Evolutionary conservation across 2,888 invertebrate genomes (phyloP).

Genomic region (Tethea ocularis): DNA sequence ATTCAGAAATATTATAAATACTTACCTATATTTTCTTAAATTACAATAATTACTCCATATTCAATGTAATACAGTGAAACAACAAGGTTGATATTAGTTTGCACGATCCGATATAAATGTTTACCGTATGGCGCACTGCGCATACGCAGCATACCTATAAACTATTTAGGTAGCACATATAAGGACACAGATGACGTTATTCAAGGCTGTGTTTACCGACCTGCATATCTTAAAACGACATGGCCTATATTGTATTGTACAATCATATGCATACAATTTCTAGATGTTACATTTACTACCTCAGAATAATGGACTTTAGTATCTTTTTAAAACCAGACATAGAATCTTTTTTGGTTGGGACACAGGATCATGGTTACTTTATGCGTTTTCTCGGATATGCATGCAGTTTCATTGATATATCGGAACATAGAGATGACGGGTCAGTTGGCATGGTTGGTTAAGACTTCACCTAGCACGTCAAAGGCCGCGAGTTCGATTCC

Average conservation of each 20-base stretch:
- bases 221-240: neutral
- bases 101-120: neutral
- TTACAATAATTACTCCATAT: neutral
- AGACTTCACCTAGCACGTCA: no score
- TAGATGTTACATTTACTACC: no score
- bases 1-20: neutral
- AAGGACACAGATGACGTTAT: neutral
- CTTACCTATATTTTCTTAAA: no score
- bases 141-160: neutral
- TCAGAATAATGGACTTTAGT: no score
- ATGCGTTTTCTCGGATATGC: neutral
- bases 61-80: neutral
- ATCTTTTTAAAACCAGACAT: no score
- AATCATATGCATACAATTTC: neutral
- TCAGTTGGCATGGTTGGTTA: no score
- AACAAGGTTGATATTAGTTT: neutral
- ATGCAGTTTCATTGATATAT: neutral
- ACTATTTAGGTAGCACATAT: neutral
- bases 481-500: no score
- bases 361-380: no score
- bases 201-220: constrained; percentile 1
- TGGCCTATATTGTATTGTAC: neutral
- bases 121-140: neutral
- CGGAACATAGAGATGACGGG: no score
- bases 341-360: no score